phyloP scores from a whole-genome alignment of 2,888 invertebrate genomes.

The Trimorus sp. region DNA sequence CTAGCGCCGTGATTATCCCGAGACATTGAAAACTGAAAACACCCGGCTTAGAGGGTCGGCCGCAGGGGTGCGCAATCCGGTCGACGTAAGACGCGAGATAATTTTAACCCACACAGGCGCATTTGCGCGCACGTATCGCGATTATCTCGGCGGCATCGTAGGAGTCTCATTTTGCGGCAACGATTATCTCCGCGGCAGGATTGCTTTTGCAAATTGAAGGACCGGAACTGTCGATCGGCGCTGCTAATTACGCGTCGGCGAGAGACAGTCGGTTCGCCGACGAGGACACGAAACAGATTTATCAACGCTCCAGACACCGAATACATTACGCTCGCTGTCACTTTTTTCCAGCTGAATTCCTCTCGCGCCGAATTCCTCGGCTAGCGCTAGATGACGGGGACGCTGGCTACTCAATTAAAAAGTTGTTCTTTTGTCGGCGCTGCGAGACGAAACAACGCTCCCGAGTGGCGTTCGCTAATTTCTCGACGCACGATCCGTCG shows the following conservation, averaged over 20 bases:
- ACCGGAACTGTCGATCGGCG: slow-evolving; percentile 60
- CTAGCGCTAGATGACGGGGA: too few species aligned
- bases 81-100: slow-evolving; percentile 51
- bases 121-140: slow-evolving; percentile 43
- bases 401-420: too few species aligned
- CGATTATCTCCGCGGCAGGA: slow-evolving; percentile 65
- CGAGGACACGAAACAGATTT: too few species aligned
- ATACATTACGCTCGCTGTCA: too few species aligned
- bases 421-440: too few species aligned
- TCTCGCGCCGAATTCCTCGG: too few species aligned
- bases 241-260: slow-evolving; percentile 61
- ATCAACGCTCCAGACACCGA: too few species aligned
- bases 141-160: slow-evolving; percentile 64
- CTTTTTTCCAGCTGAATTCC: too few species aligned
- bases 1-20: slow-evolving; percentile 33
- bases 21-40: slow-evolving; percentile 37
- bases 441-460: too few species aligned
- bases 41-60: slow-evolving; percentile 30
- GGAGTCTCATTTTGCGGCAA: slow-evolving; percentile 64
- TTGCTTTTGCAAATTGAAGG: slow-evolving; percentile 66
- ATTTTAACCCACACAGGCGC: slow-evolving; percentile 53
- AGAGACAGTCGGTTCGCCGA: slow-evolving; percentile 34
- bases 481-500: slow-evolving; percentile 17
- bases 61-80: slow-evolving; percentile 9
- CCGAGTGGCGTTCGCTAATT: slow-evolving; percentile 18